phyloP scores from a whole-genome alignment of 2,113 vertebrate species.

The Dissostichus mawsoni region DNA sequence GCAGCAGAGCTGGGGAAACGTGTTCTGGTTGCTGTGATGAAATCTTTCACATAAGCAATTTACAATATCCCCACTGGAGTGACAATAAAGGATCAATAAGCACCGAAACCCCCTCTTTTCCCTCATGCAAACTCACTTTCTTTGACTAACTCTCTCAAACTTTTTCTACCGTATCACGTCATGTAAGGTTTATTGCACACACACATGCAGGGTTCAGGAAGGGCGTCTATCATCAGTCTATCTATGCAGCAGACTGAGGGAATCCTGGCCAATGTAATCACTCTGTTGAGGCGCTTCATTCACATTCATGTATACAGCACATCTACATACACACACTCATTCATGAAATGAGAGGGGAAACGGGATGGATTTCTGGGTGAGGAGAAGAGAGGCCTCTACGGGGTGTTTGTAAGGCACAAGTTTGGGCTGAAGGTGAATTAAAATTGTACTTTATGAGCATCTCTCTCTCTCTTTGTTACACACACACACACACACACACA shows the following conservation, averaged over 20 bases:
- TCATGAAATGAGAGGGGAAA: constrained; percentile 56
- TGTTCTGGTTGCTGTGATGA: constrained; percentile 26
- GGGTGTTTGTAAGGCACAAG: constrained; percentile 20
- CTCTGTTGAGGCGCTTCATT: constrained; percentile 55
- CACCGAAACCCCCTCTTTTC: constrained; percentile 3
- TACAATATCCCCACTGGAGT: constrained; percentile 4
- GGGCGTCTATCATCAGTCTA: constrained; percentile 60
- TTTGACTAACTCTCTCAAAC: neutral
- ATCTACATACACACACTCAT: constrained; percentile 62
- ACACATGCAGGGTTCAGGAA: constrained; percentile 46
- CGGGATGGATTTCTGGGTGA: constrained; percentile 30
- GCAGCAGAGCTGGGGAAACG: constrained; percentile 36
- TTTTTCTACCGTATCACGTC: neutral
- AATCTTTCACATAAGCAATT: constrained; percentile 47
- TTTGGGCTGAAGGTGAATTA: constrained; percentile 59
- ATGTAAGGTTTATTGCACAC: neutral
- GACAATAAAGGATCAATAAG: constrained; percentile 16
- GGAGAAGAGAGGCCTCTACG: constrained; percentile 4
- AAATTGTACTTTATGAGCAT: constrained; percentile 58
- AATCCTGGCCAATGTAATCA: constrained; percentile 61
- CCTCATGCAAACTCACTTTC: neutral
- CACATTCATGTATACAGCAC: constrained; percentile 66
- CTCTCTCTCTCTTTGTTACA: constrained; percentile 36
- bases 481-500: constrained; percentile 11
- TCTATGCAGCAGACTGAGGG: constrained; percentile 36